These are phyloP conservation scores for Zelostemma sp. DNA, from an alignment of 1,140 invertebrate genomes.

Conservation along the genomic window DNA sequence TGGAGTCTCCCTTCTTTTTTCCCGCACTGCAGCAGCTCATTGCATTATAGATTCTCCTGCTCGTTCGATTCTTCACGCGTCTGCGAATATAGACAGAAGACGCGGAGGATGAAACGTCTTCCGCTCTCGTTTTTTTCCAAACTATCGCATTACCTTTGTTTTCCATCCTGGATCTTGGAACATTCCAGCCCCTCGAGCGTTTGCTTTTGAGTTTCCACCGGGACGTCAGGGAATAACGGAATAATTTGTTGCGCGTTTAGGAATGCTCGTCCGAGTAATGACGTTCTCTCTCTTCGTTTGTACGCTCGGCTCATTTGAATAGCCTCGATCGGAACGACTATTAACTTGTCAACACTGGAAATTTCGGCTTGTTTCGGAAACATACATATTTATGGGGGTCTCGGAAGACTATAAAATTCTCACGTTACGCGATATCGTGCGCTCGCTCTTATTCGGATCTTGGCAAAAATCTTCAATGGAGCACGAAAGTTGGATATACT, in stretches of 20 bases:
- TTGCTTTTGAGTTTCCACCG: slow-evolving; percentile 13
- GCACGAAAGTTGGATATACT: no score
- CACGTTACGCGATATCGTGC: no score
- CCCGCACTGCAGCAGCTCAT: slow-evolving; percentile 1
- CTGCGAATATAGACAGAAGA: not conserved
- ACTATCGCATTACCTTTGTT: not conserved
- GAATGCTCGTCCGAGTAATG: slow-evolving; percentile 2
- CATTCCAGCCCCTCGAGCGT: not conserved
- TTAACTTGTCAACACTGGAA: slow-evolving; percentile 24
- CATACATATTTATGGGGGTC: no score
- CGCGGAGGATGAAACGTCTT: slow-evolving; percentile 3
- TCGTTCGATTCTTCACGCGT: slow-evolving; percentile 21
- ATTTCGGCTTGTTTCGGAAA: no score
- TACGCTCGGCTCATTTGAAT: no score
- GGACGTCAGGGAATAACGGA: slow-evolving; percentile 26
- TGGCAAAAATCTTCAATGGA: no score
- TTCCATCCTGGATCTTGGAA: not conserved
- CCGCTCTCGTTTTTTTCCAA: no score
- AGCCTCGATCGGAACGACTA: slow-evolving; percentile 1
- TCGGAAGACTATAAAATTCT: no score
- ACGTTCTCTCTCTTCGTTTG: no score
- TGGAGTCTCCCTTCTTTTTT: slow-evolving; percentile 10
- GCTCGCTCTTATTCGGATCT: no score
- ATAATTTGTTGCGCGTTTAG: slow-evolving; percentile 2
- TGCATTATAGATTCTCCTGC: slow-evolving; percentile 23